These are phyloP conservation scores for Opisthograptis luteolata DNA, from an alignment of 2,888 invertebrate species.

Conservation along the genomic window DNA sequence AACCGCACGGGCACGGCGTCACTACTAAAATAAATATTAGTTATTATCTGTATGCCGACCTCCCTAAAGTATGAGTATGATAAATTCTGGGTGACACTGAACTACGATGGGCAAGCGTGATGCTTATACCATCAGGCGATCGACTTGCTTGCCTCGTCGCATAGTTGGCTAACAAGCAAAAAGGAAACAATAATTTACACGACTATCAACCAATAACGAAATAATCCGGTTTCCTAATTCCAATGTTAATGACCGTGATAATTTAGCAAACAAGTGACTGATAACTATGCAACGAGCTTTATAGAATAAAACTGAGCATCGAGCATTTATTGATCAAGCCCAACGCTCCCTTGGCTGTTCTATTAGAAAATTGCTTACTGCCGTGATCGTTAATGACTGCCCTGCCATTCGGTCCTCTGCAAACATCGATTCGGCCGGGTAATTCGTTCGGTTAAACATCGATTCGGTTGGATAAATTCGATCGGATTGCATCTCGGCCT, in stretches of 20 bases:
- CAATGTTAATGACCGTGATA: neutral
- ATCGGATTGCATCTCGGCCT: slow-evolving; percentile 36
- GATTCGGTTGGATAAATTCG: slow-evolving; percentile 42
- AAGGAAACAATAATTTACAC: no score
- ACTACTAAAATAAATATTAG: no score
- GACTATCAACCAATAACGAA: no score
- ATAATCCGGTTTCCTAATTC: no score
- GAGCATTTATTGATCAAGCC: slow-evolving; percentile 36
- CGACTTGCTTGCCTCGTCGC: no score
- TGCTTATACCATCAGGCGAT: no score
- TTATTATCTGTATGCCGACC: no score
- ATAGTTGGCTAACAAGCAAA: no score
- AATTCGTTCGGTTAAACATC: slow-evolving; percentile 38
- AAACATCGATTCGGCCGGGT: slow-evolving; percentile 43
- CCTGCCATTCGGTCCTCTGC: slow-evolving; percentile 43
- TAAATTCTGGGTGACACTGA: no score
- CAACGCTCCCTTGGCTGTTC: slow-evolving; percentile 34
- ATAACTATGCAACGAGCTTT: neutral
- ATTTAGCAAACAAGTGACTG: neutral
- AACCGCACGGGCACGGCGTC: no score
- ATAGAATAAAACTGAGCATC: slow-evolving; percentile 22
- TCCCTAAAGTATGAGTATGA: no score
- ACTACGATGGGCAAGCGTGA: no score
- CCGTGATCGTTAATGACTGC: slow-evolving; percentile 41
- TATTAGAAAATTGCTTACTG: slow-evolving; percentile 48